phyloP scores from a whole-genome alignment of 2,888 invertebrate species.

The Protophormia terraenovae region DNA sequence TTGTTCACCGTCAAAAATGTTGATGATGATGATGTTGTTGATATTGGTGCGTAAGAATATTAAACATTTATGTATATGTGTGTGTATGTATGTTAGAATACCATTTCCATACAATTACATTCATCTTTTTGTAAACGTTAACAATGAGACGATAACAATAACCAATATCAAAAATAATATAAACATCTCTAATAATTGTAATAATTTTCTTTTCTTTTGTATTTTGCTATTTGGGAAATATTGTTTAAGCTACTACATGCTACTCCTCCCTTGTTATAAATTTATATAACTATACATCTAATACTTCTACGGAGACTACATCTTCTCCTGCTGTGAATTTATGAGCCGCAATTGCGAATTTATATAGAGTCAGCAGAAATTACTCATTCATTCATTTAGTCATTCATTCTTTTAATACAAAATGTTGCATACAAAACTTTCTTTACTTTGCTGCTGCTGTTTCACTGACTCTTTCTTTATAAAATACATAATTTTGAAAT shows the following conservation, averaged over 20 bases:
- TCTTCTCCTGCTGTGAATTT: constrained; percentile 77
- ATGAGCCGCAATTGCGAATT: constrained; percentile 80
- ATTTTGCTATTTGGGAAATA: constrained; percentile 28
- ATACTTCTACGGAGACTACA: neutral
- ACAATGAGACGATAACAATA: constrained; percentile 62
- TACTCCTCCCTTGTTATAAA: neutral
- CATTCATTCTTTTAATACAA: constrained; percentile 41
- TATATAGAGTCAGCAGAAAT: constrained; percentile 77
- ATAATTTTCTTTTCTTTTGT: constrained; percentile 68
- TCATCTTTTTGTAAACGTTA: constrained; percentile 56
- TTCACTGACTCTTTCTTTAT: neutral
- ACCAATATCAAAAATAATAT: constrained; percentile 56
- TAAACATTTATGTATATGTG: constrained; percentile 25
- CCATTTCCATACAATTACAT: constrained; percentile 66
- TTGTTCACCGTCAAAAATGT: constrained; percentile 34
- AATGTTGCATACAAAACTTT: constrained; percentile 39
- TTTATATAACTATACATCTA: neutral
- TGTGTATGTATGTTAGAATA: constrained; percentile 25
- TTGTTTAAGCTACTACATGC: constrained; percentile 38
- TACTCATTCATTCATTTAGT: constrained; percentile 58
- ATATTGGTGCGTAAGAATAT: constrained; percentile 55
- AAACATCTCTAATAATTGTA: constrained; percentile 70
- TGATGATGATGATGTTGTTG: no score
- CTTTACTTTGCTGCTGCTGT: neutral
- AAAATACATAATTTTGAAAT: constrained; percentile 25